Base-by-base conservation (phyloP, 2,113 vertebrate genomes). In the Trichechus manatus region DNA sequence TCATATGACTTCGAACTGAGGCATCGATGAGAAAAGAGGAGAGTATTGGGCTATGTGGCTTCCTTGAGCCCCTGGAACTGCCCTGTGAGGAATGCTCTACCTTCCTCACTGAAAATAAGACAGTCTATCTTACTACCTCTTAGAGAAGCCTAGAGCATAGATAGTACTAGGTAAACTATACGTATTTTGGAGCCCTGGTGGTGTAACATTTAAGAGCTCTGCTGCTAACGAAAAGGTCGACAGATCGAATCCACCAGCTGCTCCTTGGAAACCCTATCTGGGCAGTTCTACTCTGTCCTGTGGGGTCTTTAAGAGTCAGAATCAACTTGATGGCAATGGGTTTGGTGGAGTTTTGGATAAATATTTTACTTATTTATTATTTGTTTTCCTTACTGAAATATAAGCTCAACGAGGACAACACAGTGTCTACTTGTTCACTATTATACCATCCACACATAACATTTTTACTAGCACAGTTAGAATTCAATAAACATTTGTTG, bases 41-140 rank as follows among this genome's bases (percentile, higher is more conserved):
- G 3, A 27, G 19, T 0, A 1, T 11, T 64, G n/a, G 29, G 8
- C 42, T 15, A 33, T 29, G 22, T 0, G 2, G 29, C 47, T 20
- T 9, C 23, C 17, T 36, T 29, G 20, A 27, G 61, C 4, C 9
- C 8, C 8, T 36, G 27, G 3, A 19, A 6, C 27, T 61, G 3
- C 27, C 27, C 14, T 77, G 6, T 53, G 11, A 19, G 22, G 6
- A 59, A 11, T 6, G 19, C 25, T 9, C 5, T 82, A 27, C 2
- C 36, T 90, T 89, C 13, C 22, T 68, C 80, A 66, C 0, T 25
- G 14, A 79, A 89, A 87, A 42, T 2, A 31, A 84, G 66, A 44
- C 3, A 27, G 10, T 2, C 53, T 86, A 42, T 59, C 36, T 81
- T 47, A 78, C 23, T 59, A 0, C 19, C 50, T 64, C 11, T 23